Evolutionary conservation across 2,888 invertebrate species (phyloP), one percentile per base, ranked within the genome.

Genomic region (Argyresthia albistria): DNA sequence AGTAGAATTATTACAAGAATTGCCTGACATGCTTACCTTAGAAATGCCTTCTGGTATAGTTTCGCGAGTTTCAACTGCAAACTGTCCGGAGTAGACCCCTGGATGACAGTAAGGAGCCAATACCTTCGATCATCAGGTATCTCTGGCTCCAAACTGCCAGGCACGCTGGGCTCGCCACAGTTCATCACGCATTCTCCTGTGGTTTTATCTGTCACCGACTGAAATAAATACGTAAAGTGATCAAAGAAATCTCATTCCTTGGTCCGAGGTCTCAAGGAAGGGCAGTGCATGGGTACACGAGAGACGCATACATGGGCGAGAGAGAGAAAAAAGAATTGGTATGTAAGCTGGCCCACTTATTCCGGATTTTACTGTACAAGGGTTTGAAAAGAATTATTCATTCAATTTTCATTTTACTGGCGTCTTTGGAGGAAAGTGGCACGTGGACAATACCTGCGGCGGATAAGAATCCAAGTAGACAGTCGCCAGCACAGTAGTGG

Each of bases 71-170:
- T 91, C 58, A 93, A 87, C 75, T 94, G 94, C 45, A 95, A 84
- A 65, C 93, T 91, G 50, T 91, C 90, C 55, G 89, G 89, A 55
- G 91, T 72, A 60, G 83, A 63, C 58, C 84, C 91, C 51, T 90
- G 88, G 59, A 95, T 89, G 53, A 95, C 93, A 1, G 95, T 96
- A 39, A 95, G 73, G 53, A 96, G 80, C 95, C 95, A 96, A 78
- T 94, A 96, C 51, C 94, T 89, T 53, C 91, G 81, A 67, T 93
- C 92, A 11, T 91, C 91, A 10, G 87, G 84, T 43, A 87, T 79
- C 54, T 89, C 90, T 11, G 90, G 89, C 60, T 79, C 83, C 57
- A 89, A 73, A 57, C 89, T 87, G 48, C 77, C 88, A 16, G 84
- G 81, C 7, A 78, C 69, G 1, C 74, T 67, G 0, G 79, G 69